These are phyloP conservation scores for Decapterus maruadsi DNA, from an alignment of 2,797 vertebrate species.

Conservation along the genomic window DNA sequence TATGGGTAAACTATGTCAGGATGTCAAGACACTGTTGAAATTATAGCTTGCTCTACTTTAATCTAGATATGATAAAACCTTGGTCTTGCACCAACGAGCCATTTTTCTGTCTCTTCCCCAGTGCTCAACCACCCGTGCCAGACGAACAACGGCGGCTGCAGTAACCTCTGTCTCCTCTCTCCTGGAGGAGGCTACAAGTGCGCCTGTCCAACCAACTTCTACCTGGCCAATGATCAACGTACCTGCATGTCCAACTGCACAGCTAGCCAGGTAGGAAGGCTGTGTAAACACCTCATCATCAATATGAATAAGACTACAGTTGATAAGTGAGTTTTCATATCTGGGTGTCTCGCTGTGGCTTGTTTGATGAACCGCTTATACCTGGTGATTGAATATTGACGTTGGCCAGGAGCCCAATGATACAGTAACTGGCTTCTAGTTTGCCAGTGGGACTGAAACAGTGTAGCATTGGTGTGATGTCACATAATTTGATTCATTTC, in stretches of 20 bases:
- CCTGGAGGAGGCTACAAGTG: constrained; percentile 91
- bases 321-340: constrained; percentile 38
- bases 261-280: constrained; percentile 91
- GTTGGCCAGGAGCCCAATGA: constrained; percentile 35
- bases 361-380: constrained; percentile 49
- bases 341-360: neutral
- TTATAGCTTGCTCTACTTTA: neutral
- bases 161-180: constrained; percentile 95
- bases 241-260: constrained; percentile 99
- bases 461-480: constrained; percentile 1
- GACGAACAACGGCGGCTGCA: constrained; percentile 94
- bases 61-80: neutral
- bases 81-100: constrained; percentile 43
- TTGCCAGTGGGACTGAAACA: neutral
- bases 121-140: constrained; percentile 94
- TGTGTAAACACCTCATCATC: constrained; percentile 13
- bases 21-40: neutral
- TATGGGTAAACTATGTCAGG: neutral
- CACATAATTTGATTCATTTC: constrained; percentile 27
- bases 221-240: constrained; percentile 91
- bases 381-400: constrained; percentile 43
- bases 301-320: constrained; percentile 4
- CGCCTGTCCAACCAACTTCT: constrained; percentile 97
- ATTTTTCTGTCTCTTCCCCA: constrained; percentile 90
- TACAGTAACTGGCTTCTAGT: constrained; percentile 9